Evolutionary conservation across 2,888 invertebrate species (phyloP).

Genomic region (Metacarcinus magister): DNA sequence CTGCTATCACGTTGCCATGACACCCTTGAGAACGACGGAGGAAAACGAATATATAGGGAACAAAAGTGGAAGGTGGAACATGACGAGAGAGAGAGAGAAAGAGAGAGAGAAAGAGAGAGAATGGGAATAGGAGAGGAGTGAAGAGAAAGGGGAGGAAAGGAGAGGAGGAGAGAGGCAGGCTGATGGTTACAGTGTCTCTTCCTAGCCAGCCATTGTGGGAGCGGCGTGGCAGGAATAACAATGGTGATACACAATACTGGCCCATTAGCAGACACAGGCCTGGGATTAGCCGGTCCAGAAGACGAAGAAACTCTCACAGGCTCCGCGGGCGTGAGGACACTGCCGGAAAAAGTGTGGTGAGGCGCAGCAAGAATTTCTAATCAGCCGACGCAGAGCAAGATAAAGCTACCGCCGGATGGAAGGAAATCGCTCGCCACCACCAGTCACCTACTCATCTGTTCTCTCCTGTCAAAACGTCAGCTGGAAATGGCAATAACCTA

Average conservation of each 20-base stretch:
- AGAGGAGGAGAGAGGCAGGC: background rate
- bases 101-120: background rate
- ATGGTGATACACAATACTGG: conserved; percentile 51
- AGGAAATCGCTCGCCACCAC: background rate
- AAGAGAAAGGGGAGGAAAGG: background rate
- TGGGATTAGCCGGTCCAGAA: conserved; percentile 38
- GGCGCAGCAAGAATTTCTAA: conserved; percentile 41
- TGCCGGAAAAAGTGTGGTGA: conserved; percentile 22
- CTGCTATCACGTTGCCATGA: background rate
- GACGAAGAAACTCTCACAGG: conserved; percentile 37
- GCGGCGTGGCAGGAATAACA: conserved; percentile 46
- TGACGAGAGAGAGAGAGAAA: background rate
- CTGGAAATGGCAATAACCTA: background rate
- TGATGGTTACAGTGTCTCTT: conserved; percentile 40
- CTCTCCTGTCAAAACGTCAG: background rate
- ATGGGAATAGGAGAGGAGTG: background rate
- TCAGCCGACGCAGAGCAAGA: background rate
- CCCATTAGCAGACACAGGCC: conserved; percentile 53
- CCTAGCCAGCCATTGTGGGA: conserved; percentile 44
- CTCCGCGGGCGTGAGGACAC: conserved; percentile 23
- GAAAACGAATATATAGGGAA: too few relatives aligned
- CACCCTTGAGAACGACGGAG: background rate
- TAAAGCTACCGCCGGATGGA: background rate
- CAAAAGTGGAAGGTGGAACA: background rate
- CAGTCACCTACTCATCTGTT: background rate